Conservation (phyloP, 2,113 vertebrate genomes). For the Dolichallabes microphthalmus region DNA sequence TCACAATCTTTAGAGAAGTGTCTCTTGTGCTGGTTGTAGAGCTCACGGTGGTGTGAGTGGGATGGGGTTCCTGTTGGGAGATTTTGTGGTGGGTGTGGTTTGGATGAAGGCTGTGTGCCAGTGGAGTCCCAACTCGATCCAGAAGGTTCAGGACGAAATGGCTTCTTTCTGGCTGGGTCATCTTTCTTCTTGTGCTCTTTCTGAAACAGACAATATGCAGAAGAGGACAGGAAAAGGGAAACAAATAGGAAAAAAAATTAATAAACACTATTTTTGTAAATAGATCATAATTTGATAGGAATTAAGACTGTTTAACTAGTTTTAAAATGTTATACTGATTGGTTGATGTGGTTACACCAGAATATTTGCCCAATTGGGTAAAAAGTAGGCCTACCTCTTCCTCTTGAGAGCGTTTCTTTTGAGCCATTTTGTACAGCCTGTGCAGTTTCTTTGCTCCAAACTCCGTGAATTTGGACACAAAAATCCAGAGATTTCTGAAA, state of each 20-base stretch:
- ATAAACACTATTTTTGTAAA: not conserved
- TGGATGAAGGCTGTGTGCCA: conserved; percentile 79
- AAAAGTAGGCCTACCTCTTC: conserved; percentile 79
- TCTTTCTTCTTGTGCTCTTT: conserved; percentile 94
- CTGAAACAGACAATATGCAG: conserved; percentile 39
- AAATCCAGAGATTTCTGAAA: conserved; percentile 96
- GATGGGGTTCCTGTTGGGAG: conserved; percentile 71
- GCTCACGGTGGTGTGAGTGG: conserved; percentile 87
- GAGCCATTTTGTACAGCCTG: conserved; percentile 97
- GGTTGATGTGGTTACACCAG: not conserved
- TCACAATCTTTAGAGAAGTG: conserved; percentile 87
- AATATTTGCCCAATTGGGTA: not conserved
- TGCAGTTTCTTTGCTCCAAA: conserved; percentile 95
- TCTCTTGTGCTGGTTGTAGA: conserved; percentile 81
- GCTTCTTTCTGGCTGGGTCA: conserved; percentile 77
- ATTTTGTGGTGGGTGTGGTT: conserved; percentile 72
- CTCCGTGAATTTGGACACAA: conserved; percentile 99
- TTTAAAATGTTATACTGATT: not conserved
- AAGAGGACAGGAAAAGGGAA: not conserved
- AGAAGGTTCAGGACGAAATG: conserved; percentile 84
- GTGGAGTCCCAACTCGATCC: conserved; percentile 86
- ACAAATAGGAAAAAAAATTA: not conserved
- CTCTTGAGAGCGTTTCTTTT: conserved; percentile 94
- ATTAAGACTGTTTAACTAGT: not conserved
- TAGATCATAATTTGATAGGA: not conserved